Evolutionary conservation across 92 coral and sea anemone species (phyloP), one percentile per base, ranked within the genome.

Genomic region (Palythoa grandis): DNA sequence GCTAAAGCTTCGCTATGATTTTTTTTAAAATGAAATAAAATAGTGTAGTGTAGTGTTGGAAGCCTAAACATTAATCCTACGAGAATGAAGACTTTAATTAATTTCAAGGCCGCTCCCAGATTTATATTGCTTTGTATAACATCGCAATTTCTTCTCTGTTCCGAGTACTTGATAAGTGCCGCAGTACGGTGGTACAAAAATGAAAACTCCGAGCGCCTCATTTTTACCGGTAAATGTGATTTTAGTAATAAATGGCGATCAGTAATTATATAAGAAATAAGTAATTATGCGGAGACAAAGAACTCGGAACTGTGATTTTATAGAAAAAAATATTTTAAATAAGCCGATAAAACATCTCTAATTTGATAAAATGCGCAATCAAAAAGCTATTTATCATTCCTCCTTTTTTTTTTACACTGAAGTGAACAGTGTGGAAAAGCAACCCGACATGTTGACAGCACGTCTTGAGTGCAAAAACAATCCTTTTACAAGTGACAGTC

Each of bases 381-480:
- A 52, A 52, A 69, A 69, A 69, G 74, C 74, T 75, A 40, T 22
- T 75, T 14, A 75, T 52, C 79, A 22, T 9, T 75, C n/a, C 39
- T 20, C n/a, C 20, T 52, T 20, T 75, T 53, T 75, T 53, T 11
- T 14, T 40, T 7, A 29, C 35, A 29, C 35, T 29, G 35, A 39
- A 16, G 13, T 72, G 2, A 15, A 72, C 35, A 52, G 43, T 75
- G 79, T 24, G 79, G 74, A 75, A 50, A 52, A 74, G 38, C 35
- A 74, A 74, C 19, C n/a, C 78, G 57, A 74, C n/a, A 19, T 48
- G 57, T 74, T 74, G 78, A 52, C 61, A 47, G 78, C 14, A 50
- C 11, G 35, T 22, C 5, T 48, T 74, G 56, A 10, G 16, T 22
- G 17, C 24, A 13, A 74, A 47, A 73, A 56, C 14, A 43, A 43